Conservation (phyloP, 2,888 invertebrate species). For the Helicoverpa assulta region DNA sequence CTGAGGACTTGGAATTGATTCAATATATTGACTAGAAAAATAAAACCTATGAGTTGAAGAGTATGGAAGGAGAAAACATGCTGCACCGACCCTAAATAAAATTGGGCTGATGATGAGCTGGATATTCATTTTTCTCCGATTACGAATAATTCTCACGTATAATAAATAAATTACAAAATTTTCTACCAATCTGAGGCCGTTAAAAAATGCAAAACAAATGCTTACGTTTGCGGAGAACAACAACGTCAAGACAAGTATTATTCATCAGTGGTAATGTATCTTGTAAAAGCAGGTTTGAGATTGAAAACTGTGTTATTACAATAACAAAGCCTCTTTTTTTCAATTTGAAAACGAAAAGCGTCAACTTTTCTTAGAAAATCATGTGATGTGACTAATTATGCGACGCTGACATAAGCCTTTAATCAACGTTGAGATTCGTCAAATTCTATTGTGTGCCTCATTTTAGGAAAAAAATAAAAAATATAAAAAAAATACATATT, state of each 20-base stretch:
- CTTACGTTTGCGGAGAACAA: slow-evolving; percentile 14
- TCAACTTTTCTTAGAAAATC: slow-evolving; percentile 36
- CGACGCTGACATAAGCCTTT: slow-evolving; percentile 10
- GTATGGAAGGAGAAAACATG: no score
- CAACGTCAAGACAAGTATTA: slow-evolving; percentile 31
- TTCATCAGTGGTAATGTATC: slow-evolving; percentile 21
- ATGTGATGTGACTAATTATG: slow-evolving; percentile 49
- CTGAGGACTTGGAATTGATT: no score
- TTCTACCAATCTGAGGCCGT: slow-evolving; percentile 7
- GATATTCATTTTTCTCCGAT: no score
- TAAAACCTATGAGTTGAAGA: no score
- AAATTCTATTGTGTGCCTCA: no score
- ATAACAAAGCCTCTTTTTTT: slow-evolving; percentile 35
- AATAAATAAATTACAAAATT: background rate
- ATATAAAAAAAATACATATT: no score
- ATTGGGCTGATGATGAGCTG: no score
- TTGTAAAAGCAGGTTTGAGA: slow-evolving; percentile 23
- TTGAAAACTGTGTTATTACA: slow-evolving; percentile 32
- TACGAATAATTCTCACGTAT: no score
- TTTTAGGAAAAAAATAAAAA: no score
- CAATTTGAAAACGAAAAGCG: slow-evolving; percentile 32
- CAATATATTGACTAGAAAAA: no score
- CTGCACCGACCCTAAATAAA: no score
- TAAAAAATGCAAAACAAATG: slow-evolving; percentile 17
- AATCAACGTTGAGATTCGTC: no score